Evolutionary conservation across 2,888 invertebrate genomes (phyloP).

Genomic region (Amiota minor): DNA sequence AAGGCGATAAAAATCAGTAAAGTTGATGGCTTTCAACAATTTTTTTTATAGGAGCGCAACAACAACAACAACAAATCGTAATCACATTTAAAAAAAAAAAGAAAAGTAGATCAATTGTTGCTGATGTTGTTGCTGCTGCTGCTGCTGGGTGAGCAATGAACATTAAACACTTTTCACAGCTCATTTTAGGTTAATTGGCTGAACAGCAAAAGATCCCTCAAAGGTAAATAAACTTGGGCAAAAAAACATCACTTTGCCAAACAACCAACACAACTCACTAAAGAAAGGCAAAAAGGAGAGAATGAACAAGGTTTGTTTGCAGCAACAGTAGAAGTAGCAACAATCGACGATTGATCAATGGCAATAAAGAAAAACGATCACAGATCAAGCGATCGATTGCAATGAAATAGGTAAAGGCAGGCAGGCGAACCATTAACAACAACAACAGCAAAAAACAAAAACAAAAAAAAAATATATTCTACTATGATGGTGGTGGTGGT

Average conservation of each 20-base stretch:
- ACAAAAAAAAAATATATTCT: too few species aligned
- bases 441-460: neutral
- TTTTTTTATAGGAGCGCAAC: neutral
- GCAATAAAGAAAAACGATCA: neutral
- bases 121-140: conserved; percentile 31
- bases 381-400: neutral
- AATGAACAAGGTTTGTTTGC: neutral
- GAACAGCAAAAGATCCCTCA: neutral
- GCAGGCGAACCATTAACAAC: neutral
- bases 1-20: neutral
- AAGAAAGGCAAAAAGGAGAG: neutral
- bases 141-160: conserved; percentile 32
- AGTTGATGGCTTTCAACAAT: neutral
- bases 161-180: conserved; percentile 30
- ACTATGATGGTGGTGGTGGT: too few species aligned
- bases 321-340: neutral
- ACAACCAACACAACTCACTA: neutral
- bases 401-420: neutral
- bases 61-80: conserved; percentile 10
- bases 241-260: conserved; percentile 42
- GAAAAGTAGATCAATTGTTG: conserved; percentile 38
- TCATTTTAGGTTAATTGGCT: conserved; percentile 64
- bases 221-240: neutral
- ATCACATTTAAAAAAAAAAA: conserved; percentile 43
- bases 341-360: neutral